Evolutionary conservation across 2,888 invertebrate species (phyloP).

Genomic region (Hylaea fasciaria): DNA sequence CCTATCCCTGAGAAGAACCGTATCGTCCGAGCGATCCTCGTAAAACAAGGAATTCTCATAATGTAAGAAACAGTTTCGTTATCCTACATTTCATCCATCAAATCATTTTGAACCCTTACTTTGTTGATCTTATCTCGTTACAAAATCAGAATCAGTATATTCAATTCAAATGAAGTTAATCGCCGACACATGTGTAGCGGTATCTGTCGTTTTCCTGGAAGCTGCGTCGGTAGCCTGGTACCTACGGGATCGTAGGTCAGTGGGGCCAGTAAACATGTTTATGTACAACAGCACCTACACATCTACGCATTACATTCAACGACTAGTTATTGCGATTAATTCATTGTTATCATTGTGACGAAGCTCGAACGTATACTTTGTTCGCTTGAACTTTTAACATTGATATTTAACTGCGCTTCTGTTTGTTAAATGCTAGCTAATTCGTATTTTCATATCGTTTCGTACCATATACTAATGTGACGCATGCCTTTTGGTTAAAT

Average conservation of each 20-base stretch:
- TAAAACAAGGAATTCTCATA: slow-evolving; percentile 30
- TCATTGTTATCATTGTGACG: slow-evolving; percentile 9
- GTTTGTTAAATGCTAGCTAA: too few species aligned
- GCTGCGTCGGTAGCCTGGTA: slow-evolving; percentile 4
- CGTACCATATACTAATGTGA: too few species aligned
- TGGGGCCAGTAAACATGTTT: slow-evolving; percentile 43
- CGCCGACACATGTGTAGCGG: slow-evolving; percentile 20
- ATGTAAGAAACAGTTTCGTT: slow-evolving; percentile 12
- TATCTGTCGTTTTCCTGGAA: slow-evolving; percentile 31
- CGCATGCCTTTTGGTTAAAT: too few species aligned
- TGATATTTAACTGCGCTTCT: too few species aligned
- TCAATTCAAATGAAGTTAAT: slow-evolving; percentile 4
- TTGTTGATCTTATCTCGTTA: background rate
- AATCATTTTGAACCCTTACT: background rate
- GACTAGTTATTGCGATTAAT: slow-evolving; percentile 16
- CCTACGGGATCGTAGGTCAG: slow-evolving; percentile 30
- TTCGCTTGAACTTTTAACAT: too few species aligned
- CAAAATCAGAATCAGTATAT: slow-evolving; percentile 2
- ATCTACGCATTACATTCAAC: slow-evolving; percentile 24
- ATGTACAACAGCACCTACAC: slow-evolving; percentile 18
- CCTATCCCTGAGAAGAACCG: slow-evolving; percentile 17
- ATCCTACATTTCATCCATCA: background rate
- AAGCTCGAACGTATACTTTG: background rate
- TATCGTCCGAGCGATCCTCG: slow-evolving; percentile 19
- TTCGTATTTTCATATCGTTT: too few species aligned